Evolutionary conservation across 64 coral and sea anemone species (phyloP), one percentile per base, ranked within the genome.

Genomic region (Pocillopora verrucosa): DNA sequence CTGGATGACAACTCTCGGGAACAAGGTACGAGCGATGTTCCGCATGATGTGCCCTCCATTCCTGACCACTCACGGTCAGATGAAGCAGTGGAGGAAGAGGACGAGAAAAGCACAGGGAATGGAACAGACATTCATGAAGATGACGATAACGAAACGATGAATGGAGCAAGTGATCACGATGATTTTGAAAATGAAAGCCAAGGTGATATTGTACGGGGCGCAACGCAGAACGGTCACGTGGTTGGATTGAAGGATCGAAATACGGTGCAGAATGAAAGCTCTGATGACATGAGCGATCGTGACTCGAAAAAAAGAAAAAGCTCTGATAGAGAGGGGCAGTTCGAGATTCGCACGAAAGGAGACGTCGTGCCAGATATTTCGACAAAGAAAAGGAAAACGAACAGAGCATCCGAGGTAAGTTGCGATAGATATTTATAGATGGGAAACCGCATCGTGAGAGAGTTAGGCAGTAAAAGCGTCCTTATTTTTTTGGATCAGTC

Each of bases 311-410:
- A 64, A 22, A 68, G 24, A 9, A 9, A 22, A 22, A 9, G 2
- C 19, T 0, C 67, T 25, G 25, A 70, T 70, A 22, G 67, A 70
- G 1, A 25, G 5, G 7, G 12, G 10, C 5, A 25, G 5, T 20
- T 11, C 22, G 67, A 70, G 20, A 12, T 70, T 2, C 5, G 22
- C 10, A 70, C 0, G 19, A 12, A 81, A 16, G 3, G 24, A 81
- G 58, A 16, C 16, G 35, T 11, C 34, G 14, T 15, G 9, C 20
- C 12, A 34, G 17, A 58, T 24, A 15, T 22, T n/a, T 4, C 57
- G 20, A 57, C 3, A 65, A 85, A 85, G 36, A 70, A 72, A 9
- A 65, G 20, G 82, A 85, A 85, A 85, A 56, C 11, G 70, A 85
- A 72, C 22, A 85, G 72, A 16, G 5, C 15, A 3, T n/a, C 51